These are phyloP conservation scores for Aleadryas rufinucha DNA, from an alignment of 2,113 vertebrate genomes.

Conservation along the genomic window DNA sequence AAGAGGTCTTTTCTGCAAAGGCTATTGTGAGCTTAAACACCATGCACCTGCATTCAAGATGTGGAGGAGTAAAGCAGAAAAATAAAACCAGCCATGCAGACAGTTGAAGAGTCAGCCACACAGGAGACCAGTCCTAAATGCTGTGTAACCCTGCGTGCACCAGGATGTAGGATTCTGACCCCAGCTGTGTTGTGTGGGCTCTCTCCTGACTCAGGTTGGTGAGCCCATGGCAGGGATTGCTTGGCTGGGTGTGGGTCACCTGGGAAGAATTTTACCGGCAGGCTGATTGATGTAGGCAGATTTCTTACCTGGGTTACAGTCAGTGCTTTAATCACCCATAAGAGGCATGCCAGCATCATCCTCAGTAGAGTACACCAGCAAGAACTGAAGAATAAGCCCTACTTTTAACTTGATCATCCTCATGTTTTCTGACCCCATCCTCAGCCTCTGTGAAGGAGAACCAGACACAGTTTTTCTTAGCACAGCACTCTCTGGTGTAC, in stretches of 20 bases:
- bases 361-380: not conserved
- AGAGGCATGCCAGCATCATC: not conserved
- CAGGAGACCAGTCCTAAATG: not conserved
- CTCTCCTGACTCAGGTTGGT: not conserved
- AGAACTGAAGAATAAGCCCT: not conserved
- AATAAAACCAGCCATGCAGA: not conserved
- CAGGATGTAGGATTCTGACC: fast-evolving
- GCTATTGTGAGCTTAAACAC: not conserved
- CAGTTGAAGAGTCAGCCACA: not conserved
- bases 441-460: not conserved
- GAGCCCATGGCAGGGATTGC: not conserved
- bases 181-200: fast-evolving
- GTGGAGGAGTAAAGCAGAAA: not conserved
- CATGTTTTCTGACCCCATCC: not conserved
- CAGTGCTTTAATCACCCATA: not conserved
- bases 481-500: not conserved
- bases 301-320: not conserved
- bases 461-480: not conserved
- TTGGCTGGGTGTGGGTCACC: not conserved
- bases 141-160: not conserved
- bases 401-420: not conserved
- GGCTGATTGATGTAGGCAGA: not conserved
- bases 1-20: not conserved
- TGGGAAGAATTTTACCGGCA: not conserved
- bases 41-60: not conserved